phyloP scores from a whole-genome alignment of 1,140 invertebrate genomes.

The Bombus affinis region DNA sequence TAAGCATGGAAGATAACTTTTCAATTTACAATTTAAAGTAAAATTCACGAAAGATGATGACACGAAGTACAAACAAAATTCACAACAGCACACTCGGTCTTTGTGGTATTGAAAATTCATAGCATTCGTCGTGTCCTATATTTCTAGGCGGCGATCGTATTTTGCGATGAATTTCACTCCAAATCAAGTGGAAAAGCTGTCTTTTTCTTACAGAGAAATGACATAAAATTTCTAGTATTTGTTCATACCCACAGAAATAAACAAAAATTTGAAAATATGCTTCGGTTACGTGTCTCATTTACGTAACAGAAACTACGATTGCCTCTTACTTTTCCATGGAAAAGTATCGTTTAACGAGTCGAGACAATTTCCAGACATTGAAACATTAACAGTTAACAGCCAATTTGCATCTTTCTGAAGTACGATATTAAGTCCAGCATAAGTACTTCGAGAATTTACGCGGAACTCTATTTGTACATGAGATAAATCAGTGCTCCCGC shows the following conservation, averaged over 20 bases:
- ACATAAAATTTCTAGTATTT: too few relatives aligned
- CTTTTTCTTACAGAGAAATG: too few relatives aligned
- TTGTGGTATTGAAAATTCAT: neutral
- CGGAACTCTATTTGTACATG: slow-evolving; percentile 1
- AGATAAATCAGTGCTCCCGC: neutral
- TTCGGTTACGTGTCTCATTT: too few relatives aligned
- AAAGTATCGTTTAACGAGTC: neutral
- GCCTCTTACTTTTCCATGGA: too few relatives aligned
- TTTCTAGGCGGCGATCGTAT: neutral
- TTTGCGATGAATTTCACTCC: neutral
- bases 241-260: too few relatives aligned
- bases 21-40: neutral
- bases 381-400: neutral
- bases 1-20: neutral
- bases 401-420: neutral
- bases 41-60: neutral
- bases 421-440: neutral
- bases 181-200: too few relatives aligned
- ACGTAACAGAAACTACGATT: too few relatives aligned
- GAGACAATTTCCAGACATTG: neutral
- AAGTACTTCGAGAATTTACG: neutral
- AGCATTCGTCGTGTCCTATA: neutral
- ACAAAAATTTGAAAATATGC: too few relatives aligned
- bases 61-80: neutral
- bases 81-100: neutral